Base-by-base conservation (phyloP, 2,888 invertebrate species). In the Corythucha ciliata region DNA sequence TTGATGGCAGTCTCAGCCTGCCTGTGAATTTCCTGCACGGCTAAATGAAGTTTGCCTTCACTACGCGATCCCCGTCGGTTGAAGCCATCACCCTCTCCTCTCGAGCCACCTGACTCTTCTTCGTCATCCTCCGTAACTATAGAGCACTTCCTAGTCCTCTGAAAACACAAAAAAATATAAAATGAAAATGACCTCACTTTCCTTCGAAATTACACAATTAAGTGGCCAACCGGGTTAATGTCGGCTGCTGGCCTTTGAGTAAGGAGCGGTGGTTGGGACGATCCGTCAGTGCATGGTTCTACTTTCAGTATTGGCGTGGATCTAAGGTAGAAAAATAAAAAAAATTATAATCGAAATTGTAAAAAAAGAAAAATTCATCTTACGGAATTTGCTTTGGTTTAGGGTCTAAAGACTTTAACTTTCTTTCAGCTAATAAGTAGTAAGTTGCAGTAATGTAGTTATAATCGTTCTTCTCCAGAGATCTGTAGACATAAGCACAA, bases 381-480 rank as follows among this genome's bases (percentile, higher is more conserved):
- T 44, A 55, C 55, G 55, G 55, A 18, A 48, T 48, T 16, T 36
- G 29, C 44, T 54, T 54, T 24, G 54, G 48, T 41, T 57, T 57
- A 2, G 60, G 60, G 36, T 60, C 60, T 18, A 54, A 52, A 24
- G 60, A 36, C 58, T 86, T 77, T 36, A 98, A 73, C 67, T 91
- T 87, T 58, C 92, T 76, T 71, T 98, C 98, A 12, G 94, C 96
- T 62, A 98, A 72, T 61, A 98, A 74, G 72, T 88, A 98, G 72
- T 96, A 98, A 18, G 97, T 98, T 40, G 97, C 97, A 25, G 97
- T 96, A 64, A 98, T 85, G 70, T 98, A 93, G 72, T 93, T 93
- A 71, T 98, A 98, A 66, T 92, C 91, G 71, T 96, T 90, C 66
- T 84, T 86, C 66, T 94, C 92, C 64, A 98, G 72, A 50, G 92